Base-by-base conservation (phyloP, 2,888 invertebrate species). In the Unio pictorum region DNA sequence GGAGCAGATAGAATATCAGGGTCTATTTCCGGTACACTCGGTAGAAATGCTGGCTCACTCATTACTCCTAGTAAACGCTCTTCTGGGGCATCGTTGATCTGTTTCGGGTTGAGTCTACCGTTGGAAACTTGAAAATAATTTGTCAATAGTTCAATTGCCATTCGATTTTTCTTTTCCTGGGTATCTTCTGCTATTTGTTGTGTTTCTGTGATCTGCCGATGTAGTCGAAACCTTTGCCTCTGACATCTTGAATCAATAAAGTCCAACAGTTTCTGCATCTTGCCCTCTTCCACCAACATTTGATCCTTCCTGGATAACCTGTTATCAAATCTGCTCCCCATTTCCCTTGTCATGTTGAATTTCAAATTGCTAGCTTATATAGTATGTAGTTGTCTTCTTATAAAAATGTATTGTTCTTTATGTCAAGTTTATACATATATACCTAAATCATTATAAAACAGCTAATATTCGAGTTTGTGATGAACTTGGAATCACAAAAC, bases 101-200 rank as follows among this genome's bases (percentile, higher is more conserved):
- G 69, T 34, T 59, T 65, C 15, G 65, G 30, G 34, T 63, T 66
- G 2, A 72, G 68, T n/a, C 77, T 62, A 23, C 77, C 77, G 45
- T 75, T 77, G 1, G 77, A 73, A 6, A 77, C 74, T 66, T 77
- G 75, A 63, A 77, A 77, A 63, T 77, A 77, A 54, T 75, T 75
- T 64, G 73, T 75, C 64, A 77, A 61, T 28, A 77, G 60, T 55
- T 73, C 73, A 18, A 77, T 67, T 4, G 77, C 75, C 18, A 75
- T 75, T 72, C 72, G 75, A 59, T 77, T 74, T 59, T 68, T 62
- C 20, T 66, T 67, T 61, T 77, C 75, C 57, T 77, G 75, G 63
- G 73, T 73, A 26, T 75, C 77, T 45, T 77, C 77, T 4, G 77
- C 75, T 11, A 69, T 72, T 63, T 70, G 75, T 61, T 77, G 77